phyloP scores from a whole-genome alignment of 2,797 vertebrate genomes.

The Clamator glandarius region DNA sequence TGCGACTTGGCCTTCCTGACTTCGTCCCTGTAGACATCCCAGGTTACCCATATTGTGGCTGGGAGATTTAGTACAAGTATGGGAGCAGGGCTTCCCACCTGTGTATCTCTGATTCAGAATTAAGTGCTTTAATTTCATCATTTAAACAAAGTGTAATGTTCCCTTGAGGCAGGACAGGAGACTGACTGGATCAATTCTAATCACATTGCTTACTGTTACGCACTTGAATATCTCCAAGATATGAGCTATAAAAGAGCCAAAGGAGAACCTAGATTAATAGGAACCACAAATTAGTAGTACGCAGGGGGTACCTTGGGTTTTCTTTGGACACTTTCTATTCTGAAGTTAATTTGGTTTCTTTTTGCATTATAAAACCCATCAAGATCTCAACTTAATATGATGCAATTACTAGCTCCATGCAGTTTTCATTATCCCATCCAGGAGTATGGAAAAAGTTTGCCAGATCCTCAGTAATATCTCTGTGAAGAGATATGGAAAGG shows the following conservation, averaged over 20 bases:
- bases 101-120: slow-evolving; percentile 8
- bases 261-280: not conserved
- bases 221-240: not conserved
- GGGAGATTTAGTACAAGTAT: not conserved
- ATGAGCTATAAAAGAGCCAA: not conserved
- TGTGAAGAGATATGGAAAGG: not conserved
- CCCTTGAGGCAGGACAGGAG: not conserved
- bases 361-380: not conserved
- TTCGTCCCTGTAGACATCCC: no score
- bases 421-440: not conserved
- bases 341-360: not conserved
- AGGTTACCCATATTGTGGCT: not conserved
- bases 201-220: not conserved
- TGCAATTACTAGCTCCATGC: not conserved
- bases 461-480: not conserved
- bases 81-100: not conserved
- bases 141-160: not conserved
- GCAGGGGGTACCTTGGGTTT: not conserved
- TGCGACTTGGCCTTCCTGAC: no score
- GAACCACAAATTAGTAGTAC: not conserved
- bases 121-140: not conserved
- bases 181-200: slow-evolving; percentile 37
- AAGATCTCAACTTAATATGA: not conserved
- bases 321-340: not conserved
- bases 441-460: not conserved